These are phyloP conservation scores for Yponomeuta sedellus DNA, from an alignment of 2,888 invertebrate genomes.

Conservation along the genomic window DNA sequence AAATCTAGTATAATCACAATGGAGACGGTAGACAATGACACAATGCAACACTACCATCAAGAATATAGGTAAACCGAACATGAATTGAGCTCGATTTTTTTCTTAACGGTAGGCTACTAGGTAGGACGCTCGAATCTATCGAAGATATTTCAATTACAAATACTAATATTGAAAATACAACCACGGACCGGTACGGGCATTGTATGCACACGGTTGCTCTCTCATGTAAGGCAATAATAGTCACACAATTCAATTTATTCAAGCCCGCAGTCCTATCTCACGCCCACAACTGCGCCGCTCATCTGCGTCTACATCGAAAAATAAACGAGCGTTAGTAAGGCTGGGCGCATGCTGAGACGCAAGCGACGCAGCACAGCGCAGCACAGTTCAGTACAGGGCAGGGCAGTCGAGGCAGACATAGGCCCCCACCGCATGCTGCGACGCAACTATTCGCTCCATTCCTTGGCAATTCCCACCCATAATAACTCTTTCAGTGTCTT, in stretches of 20 bases:
- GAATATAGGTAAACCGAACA: too few species aligned
- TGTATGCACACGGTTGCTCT: conserved; percentile 34
- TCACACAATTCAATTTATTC: conserved; percentile 63
- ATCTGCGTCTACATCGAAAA: conserved; percentile 31
- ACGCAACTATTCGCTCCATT: too few species aligned
- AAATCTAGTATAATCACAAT: too few species aligned
- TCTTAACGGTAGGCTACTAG: not conserved
- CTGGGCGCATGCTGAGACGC: too few species aligned
- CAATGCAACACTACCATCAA: too few species aligned
- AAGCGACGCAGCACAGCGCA: too few species aligned
- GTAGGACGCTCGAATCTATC: not conserved
- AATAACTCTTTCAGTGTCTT: too few species aligned
- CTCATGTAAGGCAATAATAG: conserved; percentile 40
- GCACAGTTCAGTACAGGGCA: too few species aligned
- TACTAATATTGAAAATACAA: conserved; percentile 33
- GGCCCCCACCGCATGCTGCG: too few species aligned
- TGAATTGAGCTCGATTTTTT: not conserved
- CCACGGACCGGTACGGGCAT: conserved; percentile 33
- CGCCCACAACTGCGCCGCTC: conserved; percentile 41
- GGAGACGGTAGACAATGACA: too few species aligned
- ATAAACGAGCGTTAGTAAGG: conserved; percentile 50
- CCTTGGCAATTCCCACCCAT: too few species aligned
- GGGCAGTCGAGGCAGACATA: too few species aligned
- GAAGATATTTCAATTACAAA: conserved; percentile 36
- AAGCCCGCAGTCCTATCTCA: conserved; percentile 50